Base-by-base conservation (phyloP, 1,140 invertebrate species). In the Mamestra configurata region DNA sequence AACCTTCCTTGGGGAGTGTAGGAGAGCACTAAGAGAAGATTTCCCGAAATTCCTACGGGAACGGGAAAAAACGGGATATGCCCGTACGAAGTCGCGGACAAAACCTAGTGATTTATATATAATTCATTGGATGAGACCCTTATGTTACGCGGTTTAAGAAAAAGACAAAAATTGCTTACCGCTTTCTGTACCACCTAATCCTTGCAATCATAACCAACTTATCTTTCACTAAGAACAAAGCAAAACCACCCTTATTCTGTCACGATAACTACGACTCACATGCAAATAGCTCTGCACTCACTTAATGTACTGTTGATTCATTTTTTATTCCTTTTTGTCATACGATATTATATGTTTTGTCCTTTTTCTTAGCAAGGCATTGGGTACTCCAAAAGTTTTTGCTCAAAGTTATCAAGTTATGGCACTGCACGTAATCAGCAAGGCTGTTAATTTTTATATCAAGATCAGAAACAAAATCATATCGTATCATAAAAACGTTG, bases 281-380 rank as follows among this genome's bases (percentile, higher is more conserved):
- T 66, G 61, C 15, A 71, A 31, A 71, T 31, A 71, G 1, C 8
- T 51, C 22, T 35, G 68, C 43, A n/a, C 4, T 22, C 59, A 22
- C 31, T 64, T 64, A 64, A 66, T 66, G 61, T 35, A 66, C 18
- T 37, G 15, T 18, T 66, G 61, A 66, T 22, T 64, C 40, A 64
- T 66, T 66, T 66, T 66, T 18, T 40, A 20, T 64, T 31, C n/a
- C 61, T 66, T 66, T 64, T 66, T 66, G 15, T 22, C 35, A 40
- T 43, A 22, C 8, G 61, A 13, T n/a, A 22, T 66, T 40, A 66
- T 13, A 20, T 20, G 40, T 66, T 66, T 66, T 66, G 35, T 66
- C 61, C 35, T 40, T 64, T 37, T 64, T 40, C 59, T 1, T 11
- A 35, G 18, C 59, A 37, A 20, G 59, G 40, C n/a, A 64, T 64